phyloP scores from a whole-genome alignment of 2,113 vertebrate genomes.

The Coptodon bakossiorum region DNA sequence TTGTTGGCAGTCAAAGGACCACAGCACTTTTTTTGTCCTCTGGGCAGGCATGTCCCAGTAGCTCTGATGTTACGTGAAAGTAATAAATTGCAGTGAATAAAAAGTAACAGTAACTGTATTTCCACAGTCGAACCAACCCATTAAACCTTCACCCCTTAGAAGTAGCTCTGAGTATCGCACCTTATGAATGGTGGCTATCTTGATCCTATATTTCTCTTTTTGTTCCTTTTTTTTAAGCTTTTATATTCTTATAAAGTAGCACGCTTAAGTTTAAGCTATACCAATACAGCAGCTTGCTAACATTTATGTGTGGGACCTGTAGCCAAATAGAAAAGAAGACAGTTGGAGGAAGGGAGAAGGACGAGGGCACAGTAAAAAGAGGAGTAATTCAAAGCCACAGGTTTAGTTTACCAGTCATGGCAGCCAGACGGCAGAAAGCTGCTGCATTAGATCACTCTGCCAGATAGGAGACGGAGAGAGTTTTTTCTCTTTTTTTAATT shows the following conservation, averaged over 20 bases:
- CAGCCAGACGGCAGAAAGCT: constrained; percentile 52
- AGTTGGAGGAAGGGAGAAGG: neutral
- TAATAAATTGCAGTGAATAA: neutral
- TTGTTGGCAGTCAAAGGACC: neutral
- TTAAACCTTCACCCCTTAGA: neutral
- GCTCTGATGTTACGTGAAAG: neutral
- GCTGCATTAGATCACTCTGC: constrained; percentile 44
- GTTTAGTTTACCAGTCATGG: constrained; percentile 54
- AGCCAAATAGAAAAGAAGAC: neutral
- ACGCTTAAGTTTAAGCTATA: neutral
- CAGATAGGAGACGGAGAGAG: constrained; percentile 41
- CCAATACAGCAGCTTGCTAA: constrained; percentile 6
- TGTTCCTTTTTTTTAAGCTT: neutral
- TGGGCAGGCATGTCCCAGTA: neutral
- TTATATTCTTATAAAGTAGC: neutral
- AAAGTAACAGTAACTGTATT: neutral
- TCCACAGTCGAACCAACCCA: neutral
- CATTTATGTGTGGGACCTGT: constrained; percentile 20
- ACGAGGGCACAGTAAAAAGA: neutral
- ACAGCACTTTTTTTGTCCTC: neutral
- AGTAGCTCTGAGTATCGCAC: neutral
- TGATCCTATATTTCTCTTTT: neutral
- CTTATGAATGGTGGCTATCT: neutral
- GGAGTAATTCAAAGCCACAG: constrained; percentile 55
- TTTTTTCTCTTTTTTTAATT: neutral